phyloP scores from a whole-genome alignment of 30 jellyfish, hydroid and myxozoan species.

The Turritopsis rubra region DNA sequence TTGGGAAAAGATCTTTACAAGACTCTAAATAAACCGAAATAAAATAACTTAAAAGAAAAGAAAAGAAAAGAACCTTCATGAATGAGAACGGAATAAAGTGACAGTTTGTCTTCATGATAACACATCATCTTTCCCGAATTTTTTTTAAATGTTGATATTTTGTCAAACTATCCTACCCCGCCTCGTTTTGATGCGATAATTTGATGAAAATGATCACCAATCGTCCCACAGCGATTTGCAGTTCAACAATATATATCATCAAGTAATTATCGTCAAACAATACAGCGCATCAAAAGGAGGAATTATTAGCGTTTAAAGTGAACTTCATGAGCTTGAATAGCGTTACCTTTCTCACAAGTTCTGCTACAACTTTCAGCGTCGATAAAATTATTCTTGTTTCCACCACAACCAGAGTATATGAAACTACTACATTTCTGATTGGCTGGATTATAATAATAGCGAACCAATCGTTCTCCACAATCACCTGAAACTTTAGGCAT shows the following conservation, averaged over 20 bases:
- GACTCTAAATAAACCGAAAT: background rate
- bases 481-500: constrained; percentile 89
- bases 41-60: background rate
- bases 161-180: too few species aligned
- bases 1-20: background rate
- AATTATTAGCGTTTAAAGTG: too few species aligned
- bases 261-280: background rate
- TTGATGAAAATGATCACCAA: too few species aligned
- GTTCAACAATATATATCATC: background rate
- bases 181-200: too few species aligned
- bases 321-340: too few species aligned
- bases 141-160: too few species aligned
- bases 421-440: constrained; percentile 61
- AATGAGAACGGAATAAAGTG: too few species aligned
- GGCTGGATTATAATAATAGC: constrained; percentile 61
- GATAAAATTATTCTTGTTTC: constrained; percentile 75
- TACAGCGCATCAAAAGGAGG: too few species aligned
- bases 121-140: too few species aligned
- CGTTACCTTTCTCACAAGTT: constrained; percentile 66
- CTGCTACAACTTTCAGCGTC: constrained; percentile 39
- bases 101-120: too few species aligned
- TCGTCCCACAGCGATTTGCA: too few species aligned
- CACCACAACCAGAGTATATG: constrained; percentile 87
- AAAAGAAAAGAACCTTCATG: background rate
- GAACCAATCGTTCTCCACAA: constrained; percentile 56